Percentiles rank a stretch among this genome's conserved stretches.
These are phyloP conservation scores for Monodelphis domestica DNA, from an alignment of 2,797 vertebrate species.

Conservation along the genomic window DNA sequence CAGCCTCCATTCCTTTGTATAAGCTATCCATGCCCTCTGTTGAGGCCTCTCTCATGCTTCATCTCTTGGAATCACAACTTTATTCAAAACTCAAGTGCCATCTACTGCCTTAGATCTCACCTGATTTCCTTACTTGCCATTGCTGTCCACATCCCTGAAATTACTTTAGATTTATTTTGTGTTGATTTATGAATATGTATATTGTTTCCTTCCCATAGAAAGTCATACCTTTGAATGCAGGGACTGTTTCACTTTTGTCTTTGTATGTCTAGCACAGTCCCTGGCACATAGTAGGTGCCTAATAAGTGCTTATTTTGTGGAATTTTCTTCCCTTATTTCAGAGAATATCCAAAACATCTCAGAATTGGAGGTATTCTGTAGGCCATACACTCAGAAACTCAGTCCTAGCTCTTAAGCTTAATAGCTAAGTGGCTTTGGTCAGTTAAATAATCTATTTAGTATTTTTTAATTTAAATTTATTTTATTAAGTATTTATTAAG, in stretches of 20 bases:
- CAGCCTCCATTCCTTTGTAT: not conserved
- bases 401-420: not conserved
- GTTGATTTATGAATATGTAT: not conserved
- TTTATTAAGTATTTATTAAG: too few species aligned
- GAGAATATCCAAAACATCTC: not conserved
- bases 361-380: not conserved
- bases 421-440: not conserved
- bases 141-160: not conserved
- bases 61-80: too few species aligned
- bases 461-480: too few species aligned
- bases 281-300: not conserved
- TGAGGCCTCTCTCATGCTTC: not conserved
- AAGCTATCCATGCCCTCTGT: not conserved
- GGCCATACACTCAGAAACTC: not conserved
- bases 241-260: not conserved
- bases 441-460: not conserved
- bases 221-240: not conserved
- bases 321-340: not conserved
- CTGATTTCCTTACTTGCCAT: not conserved
- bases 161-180: not conserved
- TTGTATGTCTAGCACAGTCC: not conserved
- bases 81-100: not conserved
- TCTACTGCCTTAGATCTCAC: not conserved
- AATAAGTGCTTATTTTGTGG: not conserved
- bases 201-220: not conserved